These are phyloP conservation scores for Otolemur crassicaudatus DNA, from an alignment of 2,797 vertebrate species.

Conservation along the genomic window DNA sequence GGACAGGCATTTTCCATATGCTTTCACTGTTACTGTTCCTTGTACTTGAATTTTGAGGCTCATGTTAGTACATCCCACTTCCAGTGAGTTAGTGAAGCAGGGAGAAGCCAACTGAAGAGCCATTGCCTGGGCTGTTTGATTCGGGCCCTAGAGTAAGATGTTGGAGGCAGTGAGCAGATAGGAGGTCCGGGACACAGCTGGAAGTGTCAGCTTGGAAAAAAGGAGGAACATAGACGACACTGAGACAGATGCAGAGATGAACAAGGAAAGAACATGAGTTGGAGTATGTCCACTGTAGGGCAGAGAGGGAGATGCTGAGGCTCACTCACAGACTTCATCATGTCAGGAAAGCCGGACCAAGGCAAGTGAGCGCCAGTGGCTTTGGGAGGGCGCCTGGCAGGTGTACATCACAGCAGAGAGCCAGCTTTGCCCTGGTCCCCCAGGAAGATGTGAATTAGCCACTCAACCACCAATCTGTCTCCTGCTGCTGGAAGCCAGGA, in stretches of 20 bases:
- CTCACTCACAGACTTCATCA: not conserved
- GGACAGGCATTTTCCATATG: not conserved
- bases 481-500: not conserved
- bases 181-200: not conserved
- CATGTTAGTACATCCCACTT: not conserved
- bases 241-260: not conserved
- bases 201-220: not conserved
- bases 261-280: no score
- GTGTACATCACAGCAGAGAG: not conserved
- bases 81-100: not conserved
- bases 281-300: accelerated
- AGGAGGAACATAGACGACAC: not conserved
- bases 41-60: not conserved
- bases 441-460: not conserved
- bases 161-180: not conserved
- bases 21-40: not conserved
- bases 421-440: not conserved
- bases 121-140: not conserved
- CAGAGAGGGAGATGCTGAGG: not conserved
- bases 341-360: not conserved
- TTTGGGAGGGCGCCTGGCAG: not conserved
- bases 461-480: not conserved
- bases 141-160: not conserved
- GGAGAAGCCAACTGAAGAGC: not conserved
- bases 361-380: accelerated